Evolutionary conservation across 2,113 vertebrate species (phyloP), one percentile per base, ranked within the genome.

Genomic region (Lycaon pictus): DNA sequence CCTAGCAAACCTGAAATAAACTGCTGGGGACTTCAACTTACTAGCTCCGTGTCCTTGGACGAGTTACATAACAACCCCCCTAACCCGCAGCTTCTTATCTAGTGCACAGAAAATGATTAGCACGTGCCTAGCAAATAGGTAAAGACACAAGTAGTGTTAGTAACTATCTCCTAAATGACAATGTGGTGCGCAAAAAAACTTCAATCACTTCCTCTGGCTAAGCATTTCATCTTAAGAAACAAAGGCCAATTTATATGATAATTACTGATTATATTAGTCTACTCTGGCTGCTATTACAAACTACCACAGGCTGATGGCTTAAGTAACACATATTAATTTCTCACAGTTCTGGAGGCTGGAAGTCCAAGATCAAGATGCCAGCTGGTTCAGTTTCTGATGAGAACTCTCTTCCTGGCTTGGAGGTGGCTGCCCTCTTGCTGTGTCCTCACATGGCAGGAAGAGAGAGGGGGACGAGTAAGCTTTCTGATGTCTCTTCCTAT

Each of bases 131-230:
- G 67, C 1, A 65, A 88, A 71, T 2, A 48, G 4, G 22, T 55
- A 19, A 76, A 76, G 53, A 13, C 43, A 80, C 1, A 9, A 85
- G 87, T 32, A 69, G 17, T 16, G 3, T 51, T 27, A 56, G 23
- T 65, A 79, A 22, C 32, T 37, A 84, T 83, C 81, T 79, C 53
- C 35, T 95, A 81, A n/a, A 77, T 53, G 72, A 69, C 62, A 95
- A 25, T 27, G 9, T 35, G 51, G 25, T 43, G 1, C 56, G 37
- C n/a, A 74, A 43, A 51, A 19, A 83, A n/a, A 69, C 35, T 22
- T 85, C 29, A 53, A 32, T 85, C 17, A 67, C 8, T 93, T 84
- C 37, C 16, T 90, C 12, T 35, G 17, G 74, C 13, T 69, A 37
- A 43, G 37, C 17, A 13, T 72, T 37, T 53, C 56, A 25, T 63